Percentiles rank a stretch among this genome's conserved stretches.
phyloP scores from a whole-genome alignment of 2,888 invertebrate species.

The Morpho helenor region DNA sequence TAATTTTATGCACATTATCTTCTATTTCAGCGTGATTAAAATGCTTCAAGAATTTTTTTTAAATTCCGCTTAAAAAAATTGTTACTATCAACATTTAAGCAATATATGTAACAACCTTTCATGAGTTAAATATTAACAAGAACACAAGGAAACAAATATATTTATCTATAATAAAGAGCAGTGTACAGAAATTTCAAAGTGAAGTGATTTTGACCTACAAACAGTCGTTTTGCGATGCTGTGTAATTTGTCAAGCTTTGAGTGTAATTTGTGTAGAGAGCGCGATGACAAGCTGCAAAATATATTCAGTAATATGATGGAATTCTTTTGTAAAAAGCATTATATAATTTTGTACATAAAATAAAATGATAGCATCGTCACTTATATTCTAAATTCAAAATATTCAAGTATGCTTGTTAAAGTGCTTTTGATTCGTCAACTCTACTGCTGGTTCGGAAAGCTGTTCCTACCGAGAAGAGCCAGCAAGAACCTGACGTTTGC shows the following conservation, averaged over 20 bases:
- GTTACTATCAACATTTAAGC: neutral
- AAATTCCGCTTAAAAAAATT: neutral
- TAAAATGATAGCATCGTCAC: too few species aligned
- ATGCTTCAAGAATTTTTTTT: too few species aligned
- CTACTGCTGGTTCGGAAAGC: too few species aligned
- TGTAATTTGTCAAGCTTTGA: constrained; percentile 9
- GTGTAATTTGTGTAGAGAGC: constrained; percentile 6
- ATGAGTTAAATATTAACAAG: neutral
- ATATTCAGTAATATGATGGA: neutral
- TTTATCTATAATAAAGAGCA: neutral
- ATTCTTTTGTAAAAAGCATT: neutral
- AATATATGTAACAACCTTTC: neutral
- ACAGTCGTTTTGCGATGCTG: constrained; percentile 8
- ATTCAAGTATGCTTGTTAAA: too few species aligned
- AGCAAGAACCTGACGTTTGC: too few species aligned
- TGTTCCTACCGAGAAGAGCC: too few species aligned
- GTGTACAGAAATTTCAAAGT: constrained; percentile 3
- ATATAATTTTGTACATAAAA: too few species aligned
- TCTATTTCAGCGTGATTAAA: too few species aligned
- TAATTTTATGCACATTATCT: too few species aligned
- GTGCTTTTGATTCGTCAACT: too few species aligned
- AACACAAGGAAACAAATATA: neutral
- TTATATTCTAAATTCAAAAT: too few species aligned
- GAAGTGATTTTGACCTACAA: constrained; percentile 7
- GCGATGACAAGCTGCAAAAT: constrained; percentile 4